Evolutionary conservation across 2,888 invertebrate genomes (phyloP).

Genomic region (Blastobasis lacticolella): DNA sequence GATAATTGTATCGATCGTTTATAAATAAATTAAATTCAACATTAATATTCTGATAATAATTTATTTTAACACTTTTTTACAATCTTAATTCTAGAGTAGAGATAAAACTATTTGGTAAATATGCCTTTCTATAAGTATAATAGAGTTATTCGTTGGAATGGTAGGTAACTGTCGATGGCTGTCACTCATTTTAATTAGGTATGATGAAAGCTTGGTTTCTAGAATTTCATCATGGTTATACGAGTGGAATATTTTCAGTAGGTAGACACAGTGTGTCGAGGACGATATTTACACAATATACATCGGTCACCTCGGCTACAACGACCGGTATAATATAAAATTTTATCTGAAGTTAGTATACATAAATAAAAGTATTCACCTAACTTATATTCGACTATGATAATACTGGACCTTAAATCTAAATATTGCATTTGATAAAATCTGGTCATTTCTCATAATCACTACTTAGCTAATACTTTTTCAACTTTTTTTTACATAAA

Average conservation of each 20-base stretch:
- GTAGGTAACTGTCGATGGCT: too few relatives aligned
- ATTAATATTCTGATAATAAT: slow-evolving; percentile 64
- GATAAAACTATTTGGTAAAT: too few relatives aligned
- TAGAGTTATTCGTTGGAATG: too few relatives aligned
- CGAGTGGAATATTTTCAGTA: too few relatives aligned
- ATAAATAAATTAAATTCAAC: slow-evolving; percentile 27
- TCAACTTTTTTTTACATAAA: slow-evolving; percentile 53
- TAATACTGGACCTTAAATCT: slow-evolving; percentile 69
- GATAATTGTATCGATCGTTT: too few relatives aligned
- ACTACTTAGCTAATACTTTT: slow-evolving; percentile 42
- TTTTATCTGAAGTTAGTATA: slow-evolving; percentile 49
- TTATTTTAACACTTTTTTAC: slow-evolving; percentile 60
- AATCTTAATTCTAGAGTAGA: slow-evolving; percentile 20
- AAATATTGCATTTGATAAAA: slow-evolving; percentile 73
- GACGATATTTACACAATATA: slow-evolving; percentile 52
- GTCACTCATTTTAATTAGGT: too few relatives aligned
- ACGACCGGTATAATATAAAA: slow-evolving; percentile 40
- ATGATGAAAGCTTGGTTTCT: too few relatives aligned
- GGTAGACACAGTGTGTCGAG: too few relatives aligned
- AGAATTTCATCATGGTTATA: too few relatives aligned
- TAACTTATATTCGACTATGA: slow-evolving; percentile 60
- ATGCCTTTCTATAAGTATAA: too few relatives aligned
- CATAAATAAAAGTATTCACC: slow-evolving; percentile 55
- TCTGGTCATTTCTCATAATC: slow-evolving; percentile 66
- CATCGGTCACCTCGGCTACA: slow-evolving; percentile 23